phyloP scores from a whole-genome alignment of 1,140 invertebrate genomes.

The Chionoecetes opilio region DNA sequence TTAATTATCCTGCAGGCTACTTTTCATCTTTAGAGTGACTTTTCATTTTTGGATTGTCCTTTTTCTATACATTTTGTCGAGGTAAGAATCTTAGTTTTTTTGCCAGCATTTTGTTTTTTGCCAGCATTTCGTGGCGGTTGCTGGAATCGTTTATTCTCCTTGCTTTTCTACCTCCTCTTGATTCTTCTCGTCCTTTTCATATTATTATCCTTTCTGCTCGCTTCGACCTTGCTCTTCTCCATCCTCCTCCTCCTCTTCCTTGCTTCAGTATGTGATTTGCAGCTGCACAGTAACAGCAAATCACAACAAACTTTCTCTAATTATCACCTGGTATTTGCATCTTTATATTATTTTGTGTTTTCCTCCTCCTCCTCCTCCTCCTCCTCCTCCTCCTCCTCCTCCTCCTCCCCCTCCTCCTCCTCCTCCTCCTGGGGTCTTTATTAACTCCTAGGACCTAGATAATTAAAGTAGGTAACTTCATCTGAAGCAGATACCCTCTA shows the following conservation, averaged over 20 bases:
- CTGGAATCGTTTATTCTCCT: background rate
- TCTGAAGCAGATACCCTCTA: background rate
- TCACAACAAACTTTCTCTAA: too few relatives aligned
- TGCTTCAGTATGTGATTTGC: background rate
- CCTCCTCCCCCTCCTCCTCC: background rate
- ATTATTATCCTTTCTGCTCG: too few relatives aligned
- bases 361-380: background rate
- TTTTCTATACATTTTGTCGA: background rate
- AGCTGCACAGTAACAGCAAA: too few relatives aligned
- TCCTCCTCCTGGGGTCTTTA: background rate
- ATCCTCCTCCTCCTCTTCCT: background rate
- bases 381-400: background rate
- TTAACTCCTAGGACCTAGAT: background rate
- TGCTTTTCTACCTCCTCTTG: background rate
- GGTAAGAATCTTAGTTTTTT: background rate
- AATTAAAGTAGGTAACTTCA: background rate
- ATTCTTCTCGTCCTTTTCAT: background rate
- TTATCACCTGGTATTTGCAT: background rate
- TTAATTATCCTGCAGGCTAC: background rate
- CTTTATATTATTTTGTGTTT: background rate
- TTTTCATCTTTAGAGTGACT: background rate
- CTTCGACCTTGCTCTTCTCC: background rate
- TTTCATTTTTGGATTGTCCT: background rate
- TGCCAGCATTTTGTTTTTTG: background rate
- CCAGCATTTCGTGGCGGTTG: background rate